Evolutionary conservation across 2,888 invertebrate species (phyloP).

Genomic region (Aporophyla lueneburgensis): DNA sequence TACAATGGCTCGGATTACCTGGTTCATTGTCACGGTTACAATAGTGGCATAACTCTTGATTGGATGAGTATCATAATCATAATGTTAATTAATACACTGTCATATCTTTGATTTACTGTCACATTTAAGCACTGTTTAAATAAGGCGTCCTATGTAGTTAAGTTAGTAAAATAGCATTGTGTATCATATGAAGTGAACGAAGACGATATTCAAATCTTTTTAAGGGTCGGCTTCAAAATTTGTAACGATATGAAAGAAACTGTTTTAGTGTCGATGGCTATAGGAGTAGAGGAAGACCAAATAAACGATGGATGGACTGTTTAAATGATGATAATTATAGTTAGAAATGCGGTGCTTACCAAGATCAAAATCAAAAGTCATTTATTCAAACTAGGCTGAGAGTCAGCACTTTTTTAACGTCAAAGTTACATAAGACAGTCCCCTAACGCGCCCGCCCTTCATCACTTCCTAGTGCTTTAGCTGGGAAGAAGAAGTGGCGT

Average conservation of each 20-base stretch:
- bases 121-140: not conserved
- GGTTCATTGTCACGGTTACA: slow-evolving; percentile 42
- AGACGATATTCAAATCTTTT: not conserved
- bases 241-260: not conserved
- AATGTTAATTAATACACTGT: slow-evolving; percentile 19
- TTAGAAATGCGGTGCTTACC: no score
- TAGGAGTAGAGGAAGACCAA: no score
- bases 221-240: not conserved
- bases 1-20: slow-evolving; percentile 48
- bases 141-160: not conserved
- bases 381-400: no score
- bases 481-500: no score
- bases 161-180: not conserved
- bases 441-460: no score
- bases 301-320: no score
- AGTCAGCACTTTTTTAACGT: no score
- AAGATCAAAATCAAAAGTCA: no score
- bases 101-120: slow-evolving; percentile 5
- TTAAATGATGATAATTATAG: no score
- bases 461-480: no score
- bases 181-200: not conserved
- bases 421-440: no score
- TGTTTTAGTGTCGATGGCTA: no score
- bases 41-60: slow-evolving; percentile 29
- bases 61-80: not conserved